Base-by-base conservation (phyloP, 2,888 invertebrate genomes). In the Cybosia mesomella region DNA sequence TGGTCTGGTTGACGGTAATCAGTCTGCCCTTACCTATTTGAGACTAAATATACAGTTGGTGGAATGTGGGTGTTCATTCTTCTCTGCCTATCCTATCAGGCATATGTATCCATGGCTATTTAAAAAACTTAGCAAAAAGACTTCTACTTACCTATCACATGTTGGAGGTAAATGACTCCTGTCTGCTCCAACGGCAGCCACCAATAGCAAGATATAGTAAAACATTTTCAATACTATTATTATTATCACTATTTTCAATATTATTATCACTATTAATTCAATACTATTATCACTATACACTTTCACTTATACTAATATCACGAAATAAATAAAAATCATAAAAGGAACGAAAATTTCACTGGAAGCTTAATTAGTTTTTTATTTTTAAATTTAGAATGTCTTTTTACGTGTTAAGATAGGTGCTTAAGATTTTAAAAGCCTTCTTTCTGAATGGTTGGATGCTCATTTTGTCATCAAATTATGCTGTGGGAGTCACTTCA, bases 71-170 rank as follows among this genome's bases (percentile, higher is more conserved):
- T 34, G 34, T 34, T 34, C 8, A 34, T 49, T 4, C 49, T 18
- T 49, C 49, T 49, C 49, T 34, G 34, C 34, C 34, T 34, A 34
- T 34, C 34, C 10, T 32, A 5, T 32, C 32, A 8, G 8, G 34
- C 5, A 34, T 34, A 1, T 9, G 34, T 8, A 34, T 8, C 34
- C 8, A 9, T 34, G 34, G 8, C 9, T 34, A 34, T 10, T 34
- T 10, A 9, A 34, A 34, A 10, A 9, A 55, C 1, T 32, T 28
- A 28, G 10, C n/a, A 58, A 32, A 57, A 39, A 34, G 11, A 57
- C 7, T 55, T 36, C 1, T 39, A 87, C 94, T 95, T 83, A 96
- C 96, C 96, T 96, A 85, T 89, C 90, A 88, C 96, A 96, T 61
- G 95, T 93, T 22, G 95, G 96, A 64, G 95, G 95, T 73, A 95